Evolutionary conservation across 2,113 vertebrate genomes (phyloP).

Genomic region (Callaeas wilsoni): DNA sequence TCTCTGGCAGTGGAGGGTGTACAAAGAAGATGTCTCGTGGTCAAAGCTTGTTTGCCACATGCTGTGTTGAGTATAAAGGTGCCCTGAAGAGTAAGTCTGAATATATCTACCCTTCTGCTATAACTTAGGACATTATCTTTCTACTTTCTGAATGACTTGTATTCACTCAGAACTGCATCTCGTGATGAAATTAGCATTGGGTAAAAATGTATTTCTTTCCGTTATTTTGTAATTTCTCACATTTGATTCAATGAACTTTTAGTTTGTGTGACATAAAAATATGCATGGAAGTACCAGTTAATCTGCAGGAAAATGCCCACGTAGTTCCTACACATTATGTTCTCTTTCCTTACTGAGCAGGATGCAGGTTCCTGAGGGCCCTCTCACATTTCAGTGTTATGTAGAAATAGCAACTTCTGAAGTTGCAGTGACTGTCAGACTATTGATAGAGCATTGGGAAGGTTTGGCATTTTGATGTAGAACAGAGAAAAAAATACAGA

Average conservation of each 20-base stretch:
- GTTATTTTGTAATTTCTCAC: background rate
- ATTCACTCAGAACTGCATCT: background rate
- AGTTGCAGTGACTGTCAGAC: background rate
- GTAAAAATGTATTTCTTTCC: background rate
- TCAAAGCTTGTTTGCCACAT: background rate
- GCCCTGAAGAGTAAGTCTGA: background rate
- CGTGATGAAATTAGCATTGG: background rate
- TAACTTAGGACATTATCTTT: background rate
- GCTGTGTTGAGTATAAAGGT: background rate
- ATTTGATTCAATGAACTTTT: background rate
- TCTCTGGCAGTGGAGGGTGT: background rate
- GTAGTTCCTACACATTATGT: background rate
- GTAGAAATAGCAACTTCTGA: background rate
- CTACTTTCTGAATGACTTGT: background rate
- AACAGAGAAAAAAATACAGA: background rate
- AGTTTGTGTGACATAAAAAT: background rate
- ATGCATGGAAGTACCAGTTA: background rate
- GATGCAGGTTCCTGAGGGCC: background rate
- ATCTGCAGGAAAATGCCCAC: background rate
- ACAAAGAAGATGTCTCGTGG: rapidly evolving
- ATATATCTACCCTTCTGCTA: background rate
- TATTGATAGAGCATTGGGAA: background rate
- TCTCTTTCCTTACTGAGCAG: background rate
- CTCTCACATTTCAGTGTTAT: background rate
- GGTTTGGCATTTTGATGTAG: background rate